Evolutionary conservation across 2,113 vertebrate species (phyloP).

Genomic region (Takifugu bimaculatus): DNA sequence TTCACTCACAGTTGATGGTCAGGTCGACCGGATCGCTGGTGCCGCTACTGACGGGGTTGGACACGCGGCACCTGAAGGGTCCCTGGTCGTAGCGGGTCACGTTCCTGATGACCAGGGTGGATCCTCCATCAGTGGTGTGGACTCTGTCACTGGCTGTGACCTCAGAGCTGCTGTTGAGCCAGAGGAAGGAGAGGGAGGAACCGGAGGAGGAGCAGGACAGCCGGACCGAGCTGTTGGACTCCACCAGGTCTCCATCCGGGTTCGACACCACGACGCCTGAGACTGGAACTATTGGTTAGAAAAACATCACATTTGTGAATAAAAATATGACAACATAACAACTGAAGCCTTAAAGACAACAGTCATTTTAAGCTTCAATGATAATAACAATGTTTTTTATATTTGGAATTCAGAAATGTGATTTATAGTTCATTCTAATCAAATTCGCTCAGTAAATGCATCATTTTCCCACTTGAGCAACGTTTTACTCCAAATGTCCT

Average conservation of each 20-base stretch:
- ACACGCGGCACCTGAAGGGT: slow-evolving; percentile 17
- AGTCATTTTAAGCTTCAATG: too few relatives aligned
- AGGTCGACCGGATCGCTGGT: slow-evolving; percentile 13
- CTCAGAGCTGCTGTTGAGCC: slow-evolving; percentile 59
- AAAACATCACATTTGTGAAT: background rate
- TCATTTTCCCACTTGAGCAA: too few relatives aligned
- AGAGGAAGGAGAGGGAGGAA: slow-evolving; percentile 42
- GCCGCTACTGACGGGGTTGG: slow-evolving; percentile 16
- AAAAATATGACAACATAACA: too few relatives aligned
- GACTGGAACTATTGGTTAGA: slow-evolving; percentile 27
- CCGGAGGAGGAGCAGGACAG: slow-evolving; percentile 53
- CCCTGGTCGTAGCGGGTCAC: slow-evolving; percentile 48
- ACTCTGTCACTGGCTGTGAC: slow-evolving; percentile 45
- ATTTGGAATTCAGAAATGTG: too few relatives aligned
- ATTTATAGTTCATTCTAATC: too few relatives aligned
- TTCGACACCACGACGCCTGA: slow-evolving; percentile 1
- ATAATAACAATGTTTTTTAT: too few relatives aligned
- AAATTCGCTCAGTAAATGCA: too few relatives aligned
- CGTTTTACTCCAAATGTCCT: too few relatives aligned
- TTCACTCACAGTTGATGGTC: slow-evolving; percentile 32
- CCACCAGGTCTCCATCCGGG: slow-evolving; percentile 22
- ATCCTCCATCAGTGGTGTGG: slow-evolving; percentile 42
- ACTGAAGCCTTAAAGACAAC: too few relatives aligned
- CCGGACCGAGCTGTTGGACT: slow-evolving; percentile 31
- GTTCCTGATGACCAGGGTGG: slow-evolving; percentile 41